Evolutionary conservation across 2,797 vertebrate species (phyloP).

Genomic region (Micropoecilia bifurca): DNA sequence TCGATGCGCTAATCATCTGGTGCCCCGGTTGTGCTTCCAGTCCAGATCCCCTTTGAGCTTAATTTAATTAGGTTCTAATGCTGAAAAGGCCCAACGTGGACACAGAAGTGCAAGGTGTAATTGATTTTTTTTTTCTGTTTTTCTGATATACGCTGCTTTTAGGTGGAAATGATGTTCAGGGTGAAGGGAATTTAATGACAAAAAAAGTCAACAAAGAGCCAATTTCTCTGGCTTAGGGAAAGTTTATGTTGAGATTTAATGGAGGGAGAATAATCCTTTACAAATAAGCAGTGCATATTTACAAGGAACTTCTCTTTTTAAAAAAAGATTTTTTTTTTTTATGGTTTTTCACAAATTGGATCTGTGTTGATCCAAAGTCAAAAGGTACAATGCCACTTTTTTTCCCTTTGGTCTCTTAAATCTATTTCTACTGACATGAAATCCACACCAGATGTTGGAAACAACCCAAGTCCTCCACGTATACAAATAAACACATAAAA

Average conservation of each 20-base stretch:
- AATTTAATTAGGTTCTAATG: slow-evolving; percentile 81
- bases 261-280: slow-evolving; percentile 71
- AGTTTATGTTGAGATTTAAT: slow-evolving; percentile 64
- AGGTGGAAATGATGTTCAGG: slow-evolving; percentile 56
- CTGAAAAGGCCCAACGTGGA: slow-evolving; percentile 64
- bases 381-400: slow-evolving; percentile 7
- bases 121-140: slow-evolving; percentile 69
- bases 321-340: slow-evolving; percentile 22
- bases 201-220: slow-evolving; percentile 69
- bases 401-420: not conserved
- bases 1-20: slow-evolving; percentile 79
- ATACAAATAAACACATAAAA: not conserved
- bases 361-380: slow-evolving; percentile 45
- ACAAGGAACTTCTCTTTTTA: slow-evolving; percentile 43
- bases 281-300: slow-evolving; percentile 59
- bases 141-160: slow-evolving; percentile 63
- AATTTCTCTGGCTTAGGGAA: slow-evolving; percentile 66
- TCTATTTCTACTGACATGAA: not conserved
- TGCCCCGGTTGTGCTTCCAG: slow-evolving; percentile 61
- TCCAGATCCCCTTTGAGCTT: slow-evolving; percentile 77
- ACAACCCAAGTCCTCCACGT: not conserved
- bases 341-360: slow-evolving; percentile 47
- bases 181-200: slow-evolving; percentile 75
- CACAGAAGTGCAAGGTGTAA: slow-evolving; percentile 73
- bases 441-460: not conserved